Percentiles rank a stretch among this genome's conserved stretches.
phyloP scores from a whole-genome alignment of 2,113 vertebrate genomes.

The Bombycilla garrulus region DNA sequence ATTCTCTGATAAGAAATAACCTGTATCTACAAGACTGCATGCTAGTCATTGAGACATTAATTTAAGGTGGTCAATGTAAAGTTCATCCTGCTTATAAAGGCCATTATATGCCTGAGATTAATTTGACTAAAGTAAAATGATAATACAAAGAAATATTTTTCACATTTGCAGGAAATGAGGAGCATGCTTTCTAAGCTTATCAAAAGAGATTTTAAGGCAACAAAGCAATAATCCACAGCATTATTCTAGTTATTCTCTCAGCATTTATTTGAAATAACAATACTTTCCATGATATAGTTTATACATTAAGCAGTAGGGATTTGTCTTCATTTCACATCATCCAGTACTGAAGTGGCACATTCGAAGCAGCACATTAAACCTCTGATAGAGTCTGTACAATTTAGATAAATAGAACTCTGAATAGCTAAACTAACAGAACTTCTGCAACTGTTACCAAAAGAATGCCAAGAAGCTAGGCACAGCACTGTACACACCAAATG shows the following conservation, averaged over 20 bases:
- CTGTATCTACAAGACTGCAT: neutral
- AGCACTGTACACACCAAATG: slow-evolving; percentile 81
- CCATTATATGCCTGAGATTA: neutral
- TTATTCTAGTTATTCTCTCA: slow-evolving; percentile 59
- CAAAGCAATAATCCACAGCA: neutral
- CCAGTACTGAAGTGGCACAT: slow-evolving; percentile 78
- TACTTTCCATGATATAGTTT: slow-evolving; percentile 73
- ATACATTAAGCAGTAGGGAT: slow-evolving; percentile 76
- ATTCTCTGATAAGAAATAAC: neutral
- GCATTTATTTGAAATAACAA: slow-evolving; percentile 82
- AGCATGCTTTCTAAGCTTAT: neutral
- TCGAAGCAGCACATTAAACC: slow-evolving; percentile 74
- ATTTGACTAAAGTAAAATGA: neutral
- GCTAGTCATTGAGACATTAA: neutral
- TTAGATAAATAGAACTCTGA: slow-evolving; percentile 86
- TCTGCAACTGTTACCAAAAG: slow-evolving; percentile 83
- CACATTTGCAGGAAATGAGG: neutral
- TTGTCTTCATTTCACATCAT: slow-evolving; percentile 75
- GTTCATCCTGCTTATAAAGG: neutral
- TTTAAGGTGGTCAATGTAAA: neutral
- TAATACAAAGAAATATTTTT: neutral
- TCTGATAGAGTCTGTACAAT: slow-evolving; percentile 78
- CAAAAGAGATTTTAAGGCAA: neutral
- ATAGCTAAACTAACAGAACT: slow-evolving; percentile 74
- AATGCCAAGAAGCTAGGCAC: slow-evolving; percentile 77